phyloP scores from a whole-genome alignment of 2,113 vertebrate species.

The Rhea pennata region DNA sequence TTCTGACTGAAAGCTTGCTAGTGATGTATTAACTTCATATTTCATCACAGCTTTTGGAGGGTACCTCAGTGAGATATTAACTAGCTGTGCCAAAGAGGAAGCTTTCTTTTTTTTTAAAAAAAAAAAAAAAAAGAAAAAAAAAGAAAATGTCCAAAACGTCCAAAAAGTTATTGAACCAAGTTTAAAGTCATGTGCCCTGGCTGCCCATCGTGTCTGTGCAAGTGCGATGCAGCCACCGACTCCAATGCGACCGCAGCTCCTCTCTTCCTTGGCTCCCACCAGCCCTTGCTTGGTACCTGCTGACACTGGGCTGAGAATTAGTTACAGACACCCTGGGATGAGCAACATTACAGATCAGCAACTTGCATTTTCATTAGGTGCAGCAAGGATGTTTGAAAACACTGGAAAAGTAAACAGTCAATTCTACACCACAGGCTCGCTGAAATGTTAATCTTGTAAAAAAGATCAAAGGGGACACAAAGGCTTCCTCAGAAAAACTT shows the following conservation, averaged over 20 bases:
- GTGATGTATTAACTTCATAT: constrained; percentile 71
- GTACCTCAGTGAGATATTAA: constrained; percentile 61
- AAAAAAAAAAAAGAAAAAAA: background rate
- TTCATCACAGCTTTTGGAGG: constrained; percentile 46
- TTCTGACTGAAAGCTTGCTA: constrained; percentile 57
- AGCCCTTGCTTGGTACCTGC: background rate
- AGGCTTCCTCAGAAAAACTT: background rate
- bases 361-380: background rate
- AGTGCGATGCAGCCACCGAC: background rate
- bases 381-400: background rate
- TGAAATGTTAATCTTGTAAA: background rate
- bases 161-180: constrained; percentile 12
- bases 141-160: background rate
- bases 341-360: background rate
- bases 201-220: background rate
- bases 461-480: background rate
- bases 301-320: background rate
- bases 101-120: background rate
- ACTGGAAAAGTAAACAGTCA: background rate
- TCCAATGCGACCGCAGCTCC: background rate
- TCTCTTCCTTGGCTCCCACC: background rate
- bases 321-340: background rate
- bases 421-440: background rate
- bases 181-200: background rate
- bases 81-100: constrained; percentile 31